These are phyloP conservation scores for Papilio protenor DNA, from an alignment of 2,888 invertebrate genomes.

Conservation along the genomic window DNA sequence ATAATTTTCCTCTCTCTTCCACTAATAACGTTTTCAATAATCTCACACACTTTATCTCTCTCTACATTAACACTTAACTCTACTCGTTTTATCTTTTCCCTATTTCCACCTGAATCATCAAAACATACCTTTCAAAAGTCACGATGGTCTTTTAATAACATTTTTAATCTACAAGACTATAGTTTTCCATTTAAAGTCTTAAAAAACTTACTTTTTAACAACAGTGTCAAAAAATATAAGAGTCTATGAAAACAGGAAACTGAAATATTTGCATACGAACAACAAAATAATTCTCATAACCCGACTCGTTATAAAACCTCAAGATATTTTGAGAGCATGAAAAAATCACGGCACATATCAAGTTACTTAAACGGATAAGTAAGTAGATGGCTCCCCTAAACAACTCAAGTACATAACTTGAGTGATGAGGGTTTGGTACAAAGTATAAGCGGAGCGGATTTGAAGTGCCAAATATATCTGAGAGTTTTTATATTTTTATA, in stretches of 20 bases:
- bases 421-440: slow-evolving; percentile 48
- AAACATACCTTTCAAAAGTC: too few species aligned
- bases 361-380: slow-evolving; percentile 66
- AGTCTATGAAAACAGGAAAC: not conserved
- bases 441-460: slow-evolving; percentile 45
- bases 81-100: too few species aligned
- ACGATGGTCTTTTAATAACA: too few species aligned
- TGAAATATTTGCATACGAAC: not conserved
- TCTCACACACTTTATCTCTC: too few species aligned
- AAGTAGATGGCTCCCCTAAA: slow-evolving; percentile 60
- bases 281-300: not conserved
- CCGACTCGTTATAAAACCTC: slow-evolving; percentile 31
- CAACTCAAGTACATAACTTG: slow-evolving; percentile 53
- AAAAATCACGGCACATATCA: slow-evolving; percentile 59
- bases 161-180: too few species aligned
- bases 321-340: slow-evolving; percentile 56
- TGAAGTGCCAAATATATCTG: not conserved
- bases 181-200: too few species aligned
- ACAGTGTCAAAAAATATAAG: not conserved
- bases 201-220: too few species aligned
- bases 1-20: not conserved
- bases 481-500: too few species aligned
- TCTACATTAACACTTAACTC: too few species aligned
- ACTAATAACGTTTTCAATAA: not conserved
- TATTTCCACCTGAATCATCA: too few species aligned